Evolutionary conservation across 2,113 vertebrate genomes (phyloP).

Genomic region (Rhinopomastus cyanomelas): DNA sequence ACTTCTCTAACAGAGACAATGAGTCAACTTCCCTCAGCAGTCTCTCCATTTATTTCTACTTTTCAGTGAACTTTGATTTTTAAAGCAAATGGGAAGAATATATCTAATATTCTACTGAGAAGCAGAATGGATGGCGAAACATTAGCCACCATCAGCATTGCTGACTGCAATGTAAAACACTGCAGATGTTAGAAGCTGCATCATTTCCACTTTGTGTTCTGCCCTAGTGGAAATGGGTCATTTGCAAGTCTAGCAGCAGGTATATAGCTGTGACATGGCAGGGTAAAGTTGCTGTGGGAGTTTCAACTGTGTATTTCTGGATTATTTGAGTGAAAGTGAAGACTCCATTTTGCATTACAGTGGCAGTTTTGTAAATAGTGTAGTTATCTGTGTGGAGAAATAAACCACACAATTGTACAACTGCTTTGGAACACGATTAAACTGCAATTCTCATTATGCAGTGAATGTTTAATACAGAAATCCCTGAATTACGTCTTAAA

Average conservation of each 20-base stretch:
- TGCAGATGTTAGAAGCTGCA: conserved; percentile 22
- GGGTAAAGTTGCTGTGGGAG: conserved; percentile 38
- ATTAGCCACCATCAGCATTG: not conserved
- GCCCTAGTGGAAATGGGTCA: conserved; percentile 2
- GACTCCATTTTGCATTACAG: conserved; percentile 25
- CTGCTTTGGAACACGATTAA: conserved; percentile 40
- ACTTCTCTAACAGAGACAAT: conserved; percentile 16
- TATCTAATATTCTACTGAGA: not conserved
- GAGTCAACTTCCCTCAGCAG: conserved; percentile 8
- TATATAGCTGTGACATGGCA: conserved; percentile 39
- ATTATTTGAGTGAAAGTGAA: conserved; percentile 44
- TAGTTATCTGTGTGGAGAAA: conserved; percentile 46
- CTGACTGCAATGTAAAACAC: not conserved
- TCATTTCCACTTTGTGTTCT: conserved; percentile 14
- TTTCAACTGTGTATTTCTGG: conserved; percentile 9
- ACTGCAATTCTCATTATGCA: conserved; percentile 19
- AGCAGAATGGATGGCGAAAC: not conserved
- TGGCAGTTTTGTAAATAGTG: not conserved
- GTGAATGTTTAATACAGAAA: conserved; percentile 19
- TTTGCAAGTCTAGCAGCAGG: conserved; percentile 57
- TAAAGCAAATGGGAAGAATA: not conserved
- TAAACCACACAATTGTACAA: conserved; percentile 15
- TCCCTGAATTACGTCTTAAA: conserved; percentile 29
- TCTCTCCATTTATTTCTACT: conserved; percentile 1
- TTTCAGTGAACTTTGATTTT: conserved; percentile 26